Evolutionary conservation across 1,140 invertebrate genomes (phyloP), one percentile per base, ranked within the genome.

Genomic region (Laupala kohalensis): DNA sequence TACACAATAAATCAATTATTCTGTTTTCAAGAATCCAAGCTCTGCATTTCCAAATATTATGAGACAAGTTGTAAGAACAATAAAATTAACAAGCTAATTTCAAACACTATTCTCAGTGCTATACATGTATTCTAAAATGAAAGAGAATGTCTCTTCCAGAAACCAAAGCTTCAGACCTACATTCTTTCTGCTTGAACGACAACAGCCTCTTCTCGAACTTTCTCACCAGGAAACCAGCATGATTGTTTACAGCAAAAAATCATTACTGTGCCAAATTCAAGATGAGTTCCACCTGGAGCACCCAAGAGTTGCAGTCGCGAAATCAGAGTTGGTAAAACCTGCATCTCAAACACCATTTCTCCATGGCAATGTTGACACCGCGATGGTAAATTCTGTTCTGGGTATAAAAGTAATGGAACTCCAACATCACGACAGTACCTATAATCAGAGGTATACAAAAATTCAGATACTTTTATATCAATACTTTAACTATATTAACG

Each of bases 211-310:
- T 88, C 84, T 72, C 88, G 85, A 73, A 86, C 84, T 27, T 80
- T 84, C 75, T 91, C 89, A 12, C 84, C 84, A 5, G 85, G 80
- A 65, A 86, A 86, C 92, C 93, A 95, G 79, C 93, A 95, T 78
- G 90, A 93, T 75, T 86, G 85, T n/a, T 85, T 79, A 78, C 93
- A 95, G 3, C 92, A 92, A 76, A 89, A 94, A 24, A 95, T 79
- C 29, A 93, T 79, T 9, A 93, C 88, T 28, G 90, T 93, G 9
- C 93, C 90, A 79, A 90, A 94, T 79, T 95, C 92, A 29, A 93
- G 82, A 13, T 85, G 81, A 3, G 80, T 76, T 25, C 76, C 76
- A 6, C 26, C 72, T 2, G 25, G 27, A 6, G 74, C 77, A 23
- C 77, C 75, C 30, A 68, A 9, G 4, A 92, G 78, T 71, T 81